These are phyloP conservation scores for Phalanger gymnotis DNA, from an alignment of 2,797 vertebrate genomes.

Conservation along the genomic window DNA sequence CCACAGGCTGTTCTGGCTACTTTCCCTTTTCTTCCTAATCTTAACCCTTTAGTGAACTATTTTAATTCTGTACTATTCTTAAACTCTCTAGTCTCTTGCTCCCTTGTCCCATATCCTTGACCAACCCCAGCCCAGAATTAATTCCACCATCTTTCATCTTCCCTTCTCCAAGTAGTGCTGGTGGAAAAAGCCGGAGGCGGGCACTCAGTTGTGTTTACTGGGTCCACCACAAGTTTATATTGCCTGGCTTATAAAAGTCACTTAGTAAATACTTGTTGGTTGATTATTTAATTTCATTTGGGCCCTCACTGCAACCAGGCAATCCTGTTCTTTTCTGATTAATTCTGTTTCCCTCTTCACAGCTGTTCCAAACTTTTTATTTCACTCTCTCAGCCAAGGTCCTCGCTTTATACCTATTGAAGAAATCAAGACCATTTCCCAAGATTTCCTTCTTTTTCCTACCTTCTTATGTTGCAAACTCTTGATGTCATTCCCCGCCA, in stretches of 20 bases:
- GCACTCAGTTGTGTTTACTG: not conserved
- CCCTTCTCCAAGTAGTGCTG: not conserved
- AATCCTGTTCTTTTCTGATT: not conserved
- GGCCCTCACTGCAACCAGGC: not conserved
- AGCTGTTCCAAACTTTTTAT: not conserved
- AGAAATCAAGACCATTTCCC: not conserved
- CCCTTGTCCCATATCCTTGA: not conserved
- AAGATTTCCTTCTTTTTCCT: not conserved
- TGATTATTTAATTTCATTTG: not conserved
- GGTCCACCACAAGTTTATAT: not conserved
- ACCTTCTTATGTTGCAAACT: not conserved
- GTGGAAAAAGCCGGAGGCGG: not conserved
- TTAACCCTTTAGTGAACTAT: not conserved
- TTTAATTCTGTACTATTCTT: not conserved
- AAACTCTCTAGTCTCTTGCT: not conserved
- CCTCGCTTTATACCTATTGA: not conserved
- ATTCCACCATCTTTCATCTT: not conserved
- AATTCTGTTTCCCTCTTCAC: not conserved
- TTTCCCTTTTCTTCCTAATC: not conserved
- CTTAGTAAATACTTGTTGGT: not conserved
- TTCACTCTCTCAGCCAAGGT: not conserved
- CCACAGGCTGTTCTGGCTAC: not conserved
- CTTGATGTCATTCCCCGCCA: not conserved
- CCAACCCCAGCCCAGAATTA: not conserved
- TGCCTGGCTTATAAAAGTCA: not conserved